Evolutionary conservation across 2,797 vertebrate species (phyloP).

Genomic region (Sarcoramphus papa): DNA sequence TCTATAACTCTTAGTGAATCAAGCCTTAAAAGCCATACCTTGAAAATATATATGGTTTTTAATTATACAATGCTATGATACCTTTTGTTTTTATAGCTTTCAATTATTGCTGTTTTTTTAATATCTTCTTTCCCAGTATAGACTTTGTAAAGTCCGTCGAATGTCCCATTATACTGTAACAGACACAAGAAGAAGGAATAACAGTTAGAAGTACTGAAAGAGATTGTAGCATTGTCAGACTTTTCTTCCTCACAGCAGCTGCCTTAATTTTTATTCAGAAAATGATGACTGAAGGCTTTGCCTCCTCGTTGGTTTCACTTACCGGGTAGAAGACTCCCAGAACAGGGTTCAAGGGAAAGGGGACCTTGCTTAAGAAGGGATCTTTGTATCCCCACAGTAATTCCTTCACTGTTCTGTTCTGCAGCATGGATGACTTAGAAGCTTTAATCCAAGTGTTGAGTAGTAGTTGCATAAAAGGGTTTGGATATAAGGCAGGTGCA

Average conservation of each 20-base stretch:
- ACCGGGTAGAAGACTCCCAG: conserved; percentile 85
- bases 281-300: not conserved
- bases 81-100: conserved; percentile 79
- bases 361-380: conserved; percentile 73
- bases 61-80: conserved; percentile 54
- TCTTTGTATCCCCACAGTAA: conserved; percentile 91
- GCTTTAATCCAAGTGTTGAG: conserved; percentile 68
- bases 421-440: conserved; percentile 81
- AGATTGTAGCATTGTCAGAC: not conserved
- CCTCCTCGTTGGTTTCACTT: conserved; percentile 47
- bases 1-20: not conserved
- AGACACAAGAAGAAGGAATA: conserved; percentile 4
- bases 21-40: not conserved
- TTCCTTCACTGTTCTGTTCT: conserved; percentile 83
- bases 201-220: not conserved
- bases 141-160: conserved; percentile 83
- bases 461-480: accelerated
- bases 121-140: conserved; percentile 83
- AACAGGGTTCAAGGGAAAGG: not conserved
- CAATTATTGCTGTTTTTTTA: conserved; percentile 80
- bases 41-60: not conserved
- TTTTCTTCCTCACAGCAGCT: not conserved
- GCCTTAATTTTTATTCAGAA: not conserved
- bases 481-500: conserved; percentile 64
- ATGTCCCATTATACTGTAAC: conserved; percentile 86